Evolutionary conservation across 2,113 vertebrate genomes (phyloP).

Genomic region (Furnarius figulus): DNA sequence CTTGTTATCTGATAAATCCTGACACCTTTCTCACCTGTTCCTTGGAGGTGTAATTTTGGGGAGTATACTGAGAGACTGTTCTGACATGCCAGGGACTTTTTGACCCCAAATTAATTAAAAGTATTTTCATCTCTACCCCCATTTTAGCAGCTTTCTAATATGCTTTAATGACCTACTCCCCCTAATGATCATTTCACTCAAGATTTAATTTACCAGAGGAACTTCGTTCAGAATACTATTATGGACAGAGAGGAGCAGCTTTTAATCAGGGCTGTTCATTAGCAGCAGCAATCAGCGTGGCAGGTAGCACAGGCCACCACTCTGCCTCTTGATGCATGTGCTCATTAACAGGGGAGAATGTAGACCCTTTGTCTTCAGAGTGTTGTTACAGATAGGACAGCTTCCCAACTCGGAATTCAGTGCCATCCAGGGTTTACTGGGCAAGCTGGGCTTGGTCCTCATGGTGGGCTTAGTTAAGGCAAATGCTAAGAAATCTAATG

Average conservation of each 20-base stretch:
- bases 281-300: neutral
- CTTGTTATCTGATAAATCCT: neutral
- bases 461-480: neutral
- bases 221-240: neutral
- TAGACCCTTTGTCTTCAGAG: neutral
- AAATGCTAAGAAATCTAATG: neutral
- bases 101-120: constrained; percentile 7
- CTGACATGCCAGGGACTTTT: neutral
- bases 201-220: neutral
- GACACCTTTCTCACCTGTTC: neutral
- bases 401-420: neutral
- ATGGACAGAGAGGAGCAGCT: neutral
- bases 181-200: neutral
- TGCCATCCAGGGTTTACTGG: neutral
- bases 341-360: neutral
- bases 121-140: neutral
- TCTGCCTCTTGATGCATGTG: neutral
- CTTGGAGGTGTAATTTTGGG: neutral
- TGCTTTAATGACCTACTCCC: neutral
- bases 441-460: neutral
- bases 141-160: neutral
- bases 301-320: neutral
- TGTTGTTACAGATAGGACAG: neutral
- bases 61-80: neutral
- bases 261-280: constrained; percentile 4